Evolutionary conservation across 2,888 invertebrate genomes (phyloP).

Genomic region (Eristalis pertinax): DNA sequence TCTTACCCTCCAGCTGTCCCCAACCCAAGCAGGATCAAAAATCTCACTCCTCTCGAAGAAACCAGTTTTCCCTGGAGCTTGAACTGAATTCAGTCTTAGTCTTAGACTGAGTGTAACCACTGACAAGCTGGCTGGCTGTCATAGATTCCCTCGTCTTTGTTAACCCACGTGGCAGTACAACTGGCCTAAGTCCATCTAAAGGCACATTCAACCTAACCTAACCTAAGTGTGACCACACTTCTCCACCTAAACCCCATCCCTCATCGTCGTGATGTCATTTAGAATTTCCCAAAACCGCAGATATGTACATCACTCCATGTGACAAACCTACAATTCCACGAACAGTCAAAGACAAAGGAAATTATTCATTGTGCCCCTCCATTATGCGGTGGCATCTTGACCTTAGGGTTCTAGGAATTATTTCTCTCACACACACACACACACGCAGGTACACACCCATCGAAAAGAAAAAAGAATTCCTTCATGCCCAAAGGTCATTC

Average conservation of each 20-base stretch:
- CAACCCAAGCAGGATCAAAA: too few relatives aligned
- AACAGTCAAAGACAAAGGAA: not conserved
- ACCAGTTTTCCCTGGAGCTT: too few relatives aligned
- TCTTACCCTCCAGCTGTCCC: too few relatives aligned
- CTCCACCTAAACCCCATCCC: too few relatives aligned
- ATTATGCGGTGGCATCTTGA: slow-evolving; percentile 21
- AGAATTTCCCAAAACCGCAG: not conserved
- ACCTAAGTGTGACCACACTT: not conserved
- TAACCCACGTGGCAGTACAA: too few relatives aligned
- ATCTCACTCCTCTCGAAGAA: too few relatives aligned
- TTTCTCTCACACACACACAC: not conserved
- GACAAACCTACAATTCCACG: not conserved
- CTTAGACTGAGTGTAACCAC: too few relatives aligned
- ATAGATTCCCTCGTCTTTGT: too few relatives aligned
- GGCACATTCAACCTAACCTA: not conserved
- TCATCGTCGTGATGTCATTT: not conserved
- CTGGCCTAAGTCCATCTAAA: too few relatives aligned
- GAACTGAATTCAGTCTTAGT: too few relatives aligned
- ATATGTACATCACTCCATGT: not conserved
- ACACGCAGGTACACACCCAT: not conserved
- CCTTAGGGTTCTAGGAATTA: slow-evolving; percentile 16
- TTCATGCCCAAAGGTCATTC: not conserved
- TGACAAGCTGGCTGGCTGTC: too few relatives aligned
- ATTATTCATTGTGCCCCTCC: slow-evolving; percentile 1
- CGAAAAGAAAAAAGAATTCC: not conserved